Base-by-base conservation (phyloP, 2,888 invertebrate genomes). In the Cheiracanthium punctorium region DNA sequence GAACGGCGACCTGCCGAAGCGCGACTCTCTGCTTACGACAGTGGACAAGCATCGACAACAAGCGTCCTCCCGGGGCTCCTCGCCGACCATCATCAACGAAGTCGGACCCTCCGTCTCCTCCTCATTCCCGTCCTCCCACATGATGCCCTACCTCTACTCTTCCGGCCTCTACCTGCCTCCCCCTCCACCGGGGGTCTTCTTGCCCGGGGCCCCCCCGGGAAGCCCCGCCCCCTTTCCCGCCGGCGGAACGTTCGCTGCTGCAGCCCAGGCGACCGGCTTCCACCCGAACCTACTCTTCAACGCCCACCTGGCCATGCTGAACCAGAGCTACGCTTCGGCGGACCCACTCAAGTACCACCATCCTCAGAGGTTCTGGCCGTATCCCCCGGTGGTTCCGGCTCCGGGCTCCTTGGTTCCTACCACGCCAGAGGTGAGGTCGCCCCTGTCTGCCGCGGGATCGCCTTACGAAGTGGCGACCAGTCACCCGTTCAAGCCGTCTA, bases 261-360 rank as follows among this genome's bases (percentile, higher is more conserved):
- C 28, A 10, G 80, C 80, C 28, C 71, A 80, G 0, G 76, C 80
- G 2, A 76, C 87, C 0, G 28, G 76, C 1, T 70, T 87, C n/a
- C 81, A 81, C 24, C 75, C 80, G 14, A 87, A 73, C 20, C 33
- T 87, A 2, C 28, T 87, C 20, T 81, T 81, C 37, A 87, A 81
- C 24, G 87, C 87, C 73, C 87, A 87, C 37, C 20, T 87, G 17
- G 85, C 85, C n/a, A 81, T 87, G 87, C 72, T 87, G 64, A 81
- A 76, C 81, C 87, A 87, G 67, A 80, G 73, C 33, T 87, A 81
- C 33, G 48, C 86, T 4, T 75, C 80, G 24, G 70, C 80, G 14
- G 87, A 87, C n/a, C 72, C 87, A 2, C 29, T 75, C 28, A 79
- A 81, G 58, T 77, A 73, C 43, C 80, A 71, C 8, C 80, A 76